Percentiles rank a stretch among this genome's conserved stretches.
Conservation (phyloP, 92 coral and sea anemone genomes). For the Epizoanthus fatuus region DNA sequence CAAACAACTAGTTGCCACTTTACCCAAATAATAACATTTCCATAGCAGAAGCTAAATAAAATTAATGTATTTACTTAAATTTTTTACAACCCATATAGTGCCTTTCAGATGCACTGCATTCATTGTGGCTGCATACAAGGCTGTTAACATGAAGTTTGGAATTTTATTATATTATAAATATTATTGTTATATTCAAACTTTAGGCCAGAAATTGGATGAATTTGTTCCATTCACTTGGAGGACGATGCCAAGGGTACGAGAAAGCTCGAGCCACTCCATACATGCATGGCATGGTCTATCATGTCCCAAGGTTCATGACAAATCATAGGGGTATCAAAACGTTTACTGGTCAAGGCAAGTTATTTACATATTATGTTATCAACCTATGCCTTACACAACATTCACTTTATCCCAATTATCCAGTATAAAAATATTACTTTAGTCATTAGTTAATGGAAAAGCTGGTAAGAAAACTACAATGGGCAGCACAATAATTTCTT, state of each 20-base stretch:
- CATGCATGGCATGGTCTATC: slow-evolving; percentile 77
- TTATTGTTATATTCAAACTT: neutral
- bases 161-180: neutral
- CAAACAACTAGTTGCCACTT: too few relatives aligned
- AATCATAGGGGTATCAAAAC: slow-evolving; percentile 60
- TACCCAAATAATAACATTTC: too few relatives aligned
- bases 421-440: slow-evolving; percentile 1
- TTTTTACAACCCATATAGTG: too few relatives aligned
- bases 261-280: slow-evolving; percentile 64
- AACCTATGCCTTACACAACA: neutral
- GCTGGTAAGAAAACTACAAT: too few relatives aligned
- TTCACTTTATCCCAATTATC: neutral
- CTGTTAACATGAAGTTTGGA: neutral
- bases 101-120: too few relatives aligned
- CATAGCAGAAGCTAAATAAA: too few relatives aligned
- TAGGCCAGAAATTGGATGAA: slow-evolving; percentile 44
- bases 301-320: slow-evolving; percentile 66
- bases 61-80: too few relatives aligned
- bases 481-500: neutral
- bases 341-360: slow-evolving; percentile 78
- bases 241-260: slow-evolving; percentile 40
- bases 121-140: too few relatives aligned
- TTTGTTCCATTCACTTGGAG: slow-evolving; percentile 56
- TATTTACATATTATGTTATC: neutral
- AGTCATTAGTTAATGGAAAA: neutral